A percentile compares a stretch with the other conserved stretches of the same genome.
phyloP scores from a whole-genome alignment of 2,797 vertebrate genomes.

The Myotis vivesi region DNA sequence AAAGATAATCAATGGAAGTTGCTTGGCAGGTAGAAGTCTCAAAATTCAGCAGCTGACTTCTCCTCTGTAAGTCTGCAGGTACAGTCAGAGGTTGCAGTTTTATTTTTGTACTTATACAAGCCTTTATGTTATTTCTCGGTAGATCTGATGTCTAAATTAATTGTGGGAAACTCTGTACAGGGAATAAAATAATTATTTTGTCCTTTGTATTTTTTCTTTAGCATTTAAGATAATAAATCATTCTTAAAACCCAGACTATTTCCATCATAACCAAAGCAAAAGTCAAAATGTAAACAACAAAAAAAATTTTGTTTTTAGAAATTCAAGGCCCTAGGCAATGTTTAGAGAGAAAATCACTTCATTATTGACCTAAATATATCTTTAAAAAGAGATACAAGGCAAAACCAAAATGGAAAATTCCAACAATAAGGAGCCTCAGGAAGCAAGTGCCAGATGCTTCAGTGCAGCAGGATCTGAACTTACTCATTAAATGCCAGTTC shows the following conservation, averaged over 20 bases:
- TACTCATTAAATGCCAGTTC: not conserved
- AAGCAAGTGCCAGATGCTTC: not conserved
- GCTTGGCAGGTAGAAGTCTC: not conserved
- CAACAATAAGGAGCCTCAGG: not conserved
- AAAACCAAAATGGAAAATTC: not conserved
- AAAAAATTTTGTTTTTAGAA: not conserved
- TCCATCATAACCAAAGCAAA: not conserved
- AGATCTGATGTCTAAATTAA: not conserved
- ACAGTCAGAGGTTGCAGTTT: not conserved
- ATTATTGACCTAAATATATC: not conserved
- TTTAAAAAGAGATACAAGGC: not conserved
- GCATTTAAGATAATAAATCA: not conserved
- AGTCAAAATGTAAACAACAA: not conserved
- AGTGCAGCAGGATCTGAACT: not conserved
- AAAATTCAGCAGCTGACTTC: not conserved
- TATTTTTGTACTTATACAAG: not conserved
- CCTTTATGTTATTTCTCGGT: slow-evolving; percentile 8
- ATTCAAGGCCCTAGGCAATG: not conserved
- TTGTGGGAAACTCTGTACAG: not conserved
- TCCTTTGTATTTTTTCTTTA: not conserved
- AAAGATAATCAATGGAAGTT: not conserved
- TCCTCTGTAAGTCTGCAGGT: not conserved
- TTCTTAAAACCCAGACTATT: not conserved
- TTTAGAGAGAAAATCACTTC: not conserved
- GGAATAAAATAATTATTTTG: not conserved